Evolutionary conservation across 2,888 invertebrate species (phyloP).

Genomic region (Drosophila colorata): DNA sequence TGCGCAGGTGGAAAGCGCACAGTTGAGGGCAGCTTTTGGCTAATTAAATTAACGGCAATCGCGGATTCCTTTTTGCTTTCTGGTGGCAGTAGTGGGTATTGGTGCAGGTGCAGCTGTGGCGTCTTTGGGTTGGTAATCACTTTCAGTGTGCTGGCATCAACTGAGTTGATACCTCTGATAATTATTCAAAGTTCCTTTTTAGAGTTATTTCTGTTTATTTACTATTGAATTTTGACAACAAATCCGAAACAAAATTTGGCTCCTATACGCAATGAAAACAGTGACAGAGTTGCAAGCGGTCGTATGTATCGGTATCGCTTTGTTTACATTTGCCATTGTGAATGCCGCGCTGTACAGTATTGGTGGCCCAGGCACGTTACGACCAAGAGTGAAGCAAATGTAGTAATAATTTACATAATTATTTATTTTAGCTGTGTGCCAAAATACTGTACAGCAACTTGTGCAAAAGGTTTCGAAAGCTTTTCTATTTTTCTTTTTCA

Average conservation of each 20-base stretch:
- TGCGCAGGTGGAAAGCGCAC: slow-evolving; percentile 15
- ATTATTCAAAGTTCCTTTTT: slow-evolving; percentile 6
- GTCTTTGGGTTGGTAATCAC: slow-evolving; percentile 1
- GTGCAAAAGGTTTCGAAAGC: too few species aligned
- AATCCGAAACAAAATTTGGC: slow-evolving; percentile 37
- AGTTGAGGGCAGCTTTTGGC: slow-evolving; percentile 4
- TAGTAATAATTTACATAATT: too few species aligned
- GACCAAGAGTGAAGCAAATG: neutral
- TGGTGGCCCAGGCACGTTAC: neutral
- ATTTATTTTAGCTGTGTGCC: too few species aligned
- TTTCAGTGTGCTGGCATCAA: slow-evolving; percentile 13
- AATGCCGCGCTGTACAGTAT: slow-evolving; percentile 2
- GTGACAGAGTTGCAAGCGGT: slow-evolving; percentile 22
- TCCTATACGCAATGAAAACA: slow-evolving; percentile 42
- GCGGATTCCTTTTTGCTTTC: slow-evolving; percentile 43
- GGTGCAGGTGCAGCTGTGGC: neutral
- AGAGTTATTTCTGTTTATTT: slow-evolving; percentile 20
- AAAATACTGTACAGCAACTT: too few species aligned
- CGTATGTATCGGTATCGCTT: slow-evolving; percentile 9
- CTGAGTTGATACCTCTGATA: neutral
- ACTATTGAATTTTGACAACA: slow-evolving; percentile 49
- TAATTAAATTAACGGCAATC: slow-evolving; percentile 63
- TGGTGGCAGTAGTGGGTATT: neutral
- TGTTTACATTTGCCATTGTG: neutral
- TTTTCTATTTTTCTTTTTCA: too few species aligned